Base-by-base conservation (phyloP, 2,888 invertebrate genomes). In the Campoletis raptor region DNA sequence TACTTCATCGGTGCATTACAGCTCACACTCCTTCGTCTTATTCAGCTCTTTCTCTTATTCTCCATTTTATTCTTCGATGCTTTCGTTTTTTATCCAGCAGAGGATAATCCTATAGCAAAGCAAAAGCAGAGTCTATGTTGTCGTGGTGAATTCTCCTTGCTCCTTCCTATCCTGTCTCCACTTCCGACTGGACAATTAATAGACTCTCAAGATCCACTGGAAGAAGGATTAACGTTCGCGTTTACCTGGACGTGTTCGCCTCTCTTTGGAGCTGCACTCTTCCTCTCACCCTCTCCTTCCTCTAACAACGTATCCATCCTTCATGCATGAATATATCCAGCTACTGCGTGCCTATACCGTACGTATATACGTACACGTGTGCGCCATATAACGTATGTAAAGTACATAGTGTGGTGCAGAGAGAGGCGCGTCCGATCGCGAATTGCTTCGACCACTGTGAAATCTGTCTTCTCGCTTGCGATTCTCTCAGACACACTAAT, bases 111-210 rank as follows among this genome's bases (percentile, higher is more conserved):
- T 52, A 15, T 54, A 24, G 54, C 52, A 36, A 79, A 61, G 15
- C 70, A 21, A 36, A 54, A 45, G 48, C 18, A 40, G 67, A 76
- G 54, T 81, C 74, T 57, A 57, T 40, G 37, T 42, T 42, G 45
- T 48, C 48, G 66, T 54, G 42, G 40, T 21, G 54, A 30, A 69
- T 40, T 67, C 30, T 74, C 40, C 24, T 12, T 21, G 42, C 70
- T 72, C 36, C 64, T 52, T 54, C 73, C 78, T 79, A 78, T 64
- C 36, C 81, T 69, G 69, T 84, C 74, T 76, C 70, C 64, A 84
- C 84, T 86, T 86, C 84, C 86, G 86, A 86, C 86, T 79, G 73
- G 86, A 86, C 86, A 84, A 86, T 84, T 86, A 86, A 86, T 86
- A 86, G 81, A 84, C 86, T 86, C 86, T 57, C 61, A 45, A 64